Base-by-base conservation (phyloP, 2,113 vertebrate genomes). In the Centropus bengalensis region DNA sequence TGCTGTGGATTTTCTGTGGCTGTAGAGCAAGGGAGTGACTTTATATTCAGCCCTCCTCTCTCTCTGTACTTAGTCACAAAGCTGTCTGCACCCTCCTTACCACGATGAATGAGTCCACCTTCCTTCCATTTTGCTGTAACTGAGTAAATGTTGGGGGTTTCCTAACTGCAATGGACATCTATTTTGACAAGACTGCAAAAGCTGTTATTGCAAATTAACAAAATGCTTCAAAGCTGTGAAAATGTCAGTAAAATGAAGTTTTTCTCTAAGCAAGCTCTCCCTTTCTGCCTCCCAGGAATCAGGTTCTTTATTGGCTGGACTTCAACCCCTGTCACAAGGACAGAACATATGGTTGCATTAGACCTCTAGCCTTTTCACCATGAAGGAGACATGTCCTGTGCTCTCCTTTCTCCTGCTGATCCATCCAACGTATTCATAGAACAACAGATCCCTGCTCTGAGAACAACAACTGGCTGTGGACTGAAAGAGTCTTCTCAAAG, bases 211-310 rank as follows among this genome's bases (percentile, higher is more conserved):
- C 75, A 80, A 73, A 88, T 90, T 23, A 74, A 58, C 27, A 10
- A 69, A 78, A 49, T 45, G 45, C 73, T 82, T 89, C 87, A 84
- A 82, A 78, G 79, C 94, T 83, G 96, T 83, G 66, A 93, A 95
- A 85, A 85, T 51, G 75, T 60, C 58, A 26, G 63, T 38, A 60
- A 82, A 92, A 91, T 27, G 26, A 86, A 70, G 22, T 1, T 81
- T 42, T 85, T 18, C 66, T 7, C 1, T 44, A 83, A 33, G 16
- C 32, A 76, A 54, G 38, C 14, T 87, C 14, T 87, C 27, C 17
- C 16, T 84, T 89, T 84, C 74, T 77, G 6, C 30, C 47, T 76
- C 58, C 44, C 64, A 58, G 55, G 74, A 86, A 74, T 67, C 5
- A 60, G 18, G 18, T 24, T 80, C 40, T 73, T 52, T 12, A 36